Evolutionary conservation across 2,888 invertebrate species (phyloP).

Genomic region (Aradus depressus): DNA sequence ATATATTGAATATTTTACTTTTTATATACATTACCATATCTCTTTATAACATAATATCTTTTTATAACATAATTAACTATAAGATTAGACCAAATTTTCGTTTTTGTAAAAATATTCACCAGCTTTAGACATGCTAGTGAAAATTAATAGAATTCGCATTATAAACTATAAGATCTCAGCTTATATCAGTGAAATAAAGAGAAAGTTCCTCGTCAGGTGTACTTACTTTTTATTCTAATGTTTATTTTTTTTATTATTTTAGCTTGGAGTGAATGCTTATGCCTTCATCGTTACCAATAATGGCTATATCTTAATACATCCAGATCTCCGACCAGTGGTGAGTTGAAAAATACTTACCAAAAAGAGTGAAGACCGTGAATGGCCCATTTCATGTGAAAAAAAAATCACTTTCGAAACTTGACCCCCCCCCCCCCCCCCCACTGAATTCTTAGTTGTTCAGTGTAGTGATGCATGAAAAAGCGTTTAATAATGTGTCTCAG

Average conservation of each 20-base stretch:
- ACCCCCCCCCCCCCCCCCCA: neutral
- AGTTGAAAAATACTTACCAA: conserved; percentile 35
- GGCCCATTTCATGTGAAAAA: neutral
- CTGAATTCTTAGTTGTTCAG: neutral
- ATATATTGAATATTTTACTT: too few relatives aligned
- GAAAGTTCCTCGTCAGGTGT: too few relatives aligned
- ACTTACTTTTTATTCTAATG: conserved; percentile 32
- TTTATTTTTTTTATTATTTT: conserved; percentile 41
- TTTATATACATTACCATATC: too few relatives aligned
- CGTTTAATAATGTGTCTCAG: neutral
- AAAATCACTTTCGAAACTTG: neutral
- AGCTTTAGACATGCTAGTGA: too few relatives aligned
- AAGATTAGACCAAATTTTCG: too few relatives aligned
- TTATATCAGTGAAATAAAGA: too few relatives aligned
- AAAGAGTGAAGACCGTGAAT: neutral
- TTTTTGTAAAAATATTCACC: too few relatives aligned
- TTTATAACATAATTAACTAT: too few relatives aligned
- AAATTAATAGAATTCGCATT: too few relatives aligned
- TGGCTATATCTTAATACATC: conserved; percentile 92
- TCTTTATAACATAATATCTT: too few relatives aligned
- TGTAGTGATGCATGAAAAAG: neutral
- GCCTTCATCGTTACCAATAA: conserved; percentile 96
- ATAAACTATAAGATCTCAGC: too few relatives aligned
- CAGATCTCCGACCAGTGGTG: conserved; percentile 83
- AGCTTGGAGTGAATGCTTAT: conserved; percentile 93